Evolutionary conservation across 2,797 vertebrate species (phyloP).

Genomic region (Tinamus major): DNA sequence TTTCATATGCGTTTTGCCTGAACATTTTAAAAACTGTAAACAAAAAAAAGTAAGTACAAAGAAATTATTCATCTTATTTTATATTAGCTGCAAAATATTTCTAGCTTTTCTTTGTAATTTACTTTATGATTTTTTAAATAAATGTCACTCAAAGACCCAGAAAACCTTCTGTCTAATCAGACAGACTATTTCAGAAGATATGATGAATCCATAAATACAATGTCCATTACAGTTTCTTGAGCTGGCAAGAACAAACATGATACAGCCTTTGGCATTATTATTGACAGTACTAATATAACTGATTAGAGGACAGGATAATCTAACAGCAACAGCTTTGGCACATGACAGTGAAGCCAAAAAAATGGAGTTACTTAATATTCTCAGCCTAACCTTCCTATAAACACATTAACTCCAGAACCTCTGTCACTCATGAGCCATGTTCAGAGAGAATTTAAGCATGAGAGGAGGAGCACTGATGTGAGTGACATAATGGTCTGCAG

Average conservation of each 20-base stretch:
- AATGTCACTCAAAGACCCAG: not conserved
- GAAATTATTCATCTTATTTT: not conserved
- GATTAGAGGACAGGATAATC: constrained; percentile 29
- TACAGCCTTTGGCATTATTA: constrained; percentile 30
- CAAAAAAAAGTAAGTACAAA: constrained; percentile 8
- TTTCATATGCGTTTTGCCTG: not conserved
- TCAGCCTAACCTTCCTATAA: not conserved
- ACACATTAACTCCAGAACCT: constrained; percentile 13
- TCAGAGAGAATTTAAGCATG: not conserved
- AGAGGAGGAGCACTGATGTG: not conserved
- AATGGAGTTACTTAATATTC: constrained; percentile 36
- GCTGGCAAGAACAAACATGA: not conserved
- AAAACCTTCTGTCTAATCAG: constrained; percentile 36
- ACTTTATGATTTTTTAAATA: not conserved
- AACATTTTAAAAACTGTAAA: not conserved
- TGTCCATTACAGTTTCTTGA: constrained; percentile 4
- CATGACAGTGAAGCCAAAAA: constrained; percentile 33
- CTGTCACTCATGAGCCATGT: not conserved
- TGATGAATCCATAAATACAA: constrained; percentile 29
- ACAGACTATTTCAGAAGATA: constrained; percentile 23
- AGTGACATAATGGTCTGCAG: not conserved
- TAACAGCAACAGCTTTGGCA: constrained; percentile 50
- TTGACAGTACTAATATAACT: constrained; percentile 42
- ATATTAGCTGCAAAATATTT: constrained; percentile 11
- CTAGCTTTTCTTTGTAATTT: not conserved